These are phyloP conservation scores for Amyelois transitella DNA, from an alignment of 1,140 invertebrate genomes.

Conservation along the genomic window DNA sequence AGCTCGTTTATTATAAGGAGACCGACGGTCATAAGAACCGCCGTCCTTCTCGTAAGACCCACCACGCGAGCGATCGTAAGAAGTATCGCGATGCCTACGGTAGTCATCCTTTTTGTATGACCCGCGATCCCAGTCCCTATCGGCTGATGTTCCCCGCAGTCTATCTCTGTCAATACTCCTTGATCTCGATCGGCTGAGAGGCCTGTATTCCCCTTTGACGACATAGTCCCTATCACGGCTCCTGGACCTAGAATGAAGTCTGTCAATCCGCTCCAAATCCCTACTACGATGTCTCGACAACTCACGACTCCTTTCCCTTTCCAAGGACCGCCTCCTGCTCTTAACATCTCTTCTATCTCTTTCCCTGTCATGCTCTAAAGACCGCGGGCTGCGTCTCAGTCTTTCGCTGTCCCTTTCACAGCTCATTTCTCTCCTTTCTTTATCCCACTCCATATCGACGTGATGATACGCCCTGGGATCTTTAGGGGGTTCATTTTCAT, in stretches of 20 bases:
- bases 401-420: constrained; percentile 67
- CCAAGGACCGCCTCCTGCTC: constrained; percentile 48
- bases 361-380: constrained; percentile 48
- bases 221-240: constrained; percentile 74
- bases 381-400: constrained; percentile 50
- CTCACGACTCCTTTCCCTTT: constrained; percentile 38
- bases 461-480: constrained; percentile 77
- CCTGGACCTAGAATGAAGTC: constrained; percentile 69
- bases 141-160: constrained; percentile 48
- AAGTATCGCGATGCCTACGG: constrained; percentile 57
- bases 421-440: constrained; percentile 65
- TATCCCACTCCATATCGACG: constrained; percentile 74
- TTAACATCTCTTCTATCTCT: constrained; percentile 48
- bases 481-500: constrained; percentile 73
- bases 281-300: constrained; percentile 47
- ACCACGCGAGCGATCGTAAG: constrained; percentile 64
- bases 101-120: constrained; percentile 74
- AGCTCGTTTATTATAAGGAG: constrained; percentile 61
- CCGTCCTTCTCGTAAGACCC: constrained; percentile 53
- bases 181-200: constrained; percentile 59
- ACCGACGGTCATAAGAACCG: constrained; percentile 42
- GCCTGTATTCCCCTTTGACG: constrained; percentile 67
- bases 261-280: constrained; percentile 52
- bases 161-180: constrained; percentile 65
- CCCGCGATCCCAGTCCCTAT: constrained; percentile 68